Conservation (phyloP, 2,797 vertebrate species). For the Chelmon rostratus region DNA sequence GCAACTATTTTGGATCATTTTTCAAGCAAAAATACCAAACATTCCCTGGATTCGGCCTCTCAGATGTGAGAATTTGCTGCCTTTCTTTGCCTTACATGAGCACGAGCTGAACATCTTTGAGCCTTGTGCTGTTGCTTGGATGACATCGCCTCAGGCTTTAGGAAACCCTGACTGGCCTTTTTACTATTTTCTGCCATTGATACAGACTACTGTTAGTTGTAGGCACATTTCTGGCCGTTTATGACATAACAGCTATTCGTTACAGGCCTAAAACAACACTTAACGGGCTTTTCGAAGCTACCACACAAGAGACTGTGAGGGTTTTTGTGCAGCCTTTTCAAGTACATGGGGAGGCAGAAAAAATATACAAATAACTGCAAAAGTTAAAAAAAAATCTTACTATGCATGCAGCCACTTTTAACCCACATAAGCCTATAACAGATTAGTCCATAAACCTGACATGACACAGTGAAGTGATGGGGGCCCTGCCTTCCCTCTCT, state of each 20-base stretch:
- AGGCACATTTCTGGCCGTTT: too few species aligned
- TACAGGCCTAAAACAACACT: not conserved
- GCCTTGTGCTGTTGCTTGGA: not conserved
- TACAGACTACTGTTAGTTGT: not conserved
- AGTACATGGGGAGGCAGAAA: not conserved
- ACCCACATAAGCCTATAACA: not conserved
- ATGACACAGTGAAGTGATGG: not conserved
- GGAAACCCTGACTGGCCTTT: not conserved
- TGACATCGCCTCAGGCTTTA: not conserved
- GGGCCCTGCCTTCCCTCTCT: not conserved
- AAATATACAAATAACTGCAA: not conserved
- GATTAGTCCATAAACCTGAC: not conserved
- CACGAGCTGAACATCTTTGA: not conserved
- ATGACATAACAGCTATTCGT: too few species aligned
- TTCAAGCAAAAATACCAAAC: not conserved
- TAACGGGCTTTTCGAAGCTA: not conserved
- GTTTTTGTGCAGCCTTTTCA: too few species aligned
- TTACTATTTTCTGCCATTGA: not conserved
- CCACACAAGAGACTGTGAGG: not conserved
- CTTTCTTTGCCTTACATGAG: not conserved
- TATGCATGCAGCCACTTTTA: not conserved
- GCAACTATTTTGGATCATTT: too few species aligned
- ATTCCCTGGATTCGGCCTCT: not conserved
- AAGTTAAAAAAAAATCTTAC: not conserved
- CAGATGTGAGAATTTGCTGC: not conserved